Conservation (phyloP, 2,888 invertebrate genomes). For the Halictus ligatus region DNA sequence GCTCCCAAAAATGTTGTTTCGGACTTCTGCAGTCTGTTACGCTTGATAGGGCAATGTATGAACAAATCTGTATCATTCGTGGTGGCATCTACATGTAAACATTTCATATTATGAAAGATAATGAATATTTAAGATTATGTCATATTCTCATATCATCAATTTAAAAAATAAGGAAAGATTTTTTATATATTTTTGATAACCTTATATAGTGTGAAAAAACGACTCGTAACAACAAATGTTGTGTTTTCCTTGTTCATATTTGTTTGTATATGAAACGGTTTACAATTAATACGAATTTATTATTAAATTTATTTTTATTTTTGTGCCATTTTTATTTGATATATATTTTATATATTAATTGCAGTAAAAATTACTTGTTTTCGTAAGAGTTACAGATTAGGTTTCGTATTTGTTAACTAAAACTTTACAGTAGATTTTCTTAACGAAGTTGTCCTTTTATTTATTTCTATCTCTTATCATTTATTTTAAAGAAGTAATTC, state of each 20-base stretch:
- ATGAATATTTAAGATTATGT: background rate
- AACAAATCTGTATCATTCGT: background rate
- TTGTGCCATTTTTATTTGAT: background rate
- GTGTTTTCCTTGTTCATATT: background rate
- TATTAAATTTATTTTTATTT: background rate
- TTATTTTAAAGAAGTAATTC: background rate
- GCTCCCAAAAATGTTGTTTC: background rate
- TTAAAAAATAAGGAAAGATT: background rate
- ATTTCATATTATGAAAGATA: background rate
- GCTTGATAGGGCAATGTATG: background rate
- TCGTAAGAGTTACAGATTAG: background rate
- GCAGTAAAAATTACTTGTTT: background rate
- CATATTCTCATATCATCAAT: background rate
- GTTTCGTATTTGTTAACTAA: background rate
- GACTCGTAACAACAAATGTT: background rate
- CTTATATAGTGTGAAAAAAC: background rate
- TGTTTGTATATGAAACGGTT: background rate
- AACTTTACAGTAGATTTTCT: background rate
- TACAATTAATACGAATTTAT: background rate
- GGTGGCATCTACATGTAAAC: background rate
- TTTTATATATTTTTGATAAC: background rate
- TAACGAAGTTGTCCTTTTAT: background rate
- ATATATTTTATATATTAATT: background rate
- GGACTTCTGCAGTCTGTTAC: background rate
- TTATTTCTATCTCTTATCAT: too few relatives aligned